Evolutionary conservation across 2,113 vertebrate genomes (phyloP).

Genomic region (Paracanthobrama guichenoti): DNA sequence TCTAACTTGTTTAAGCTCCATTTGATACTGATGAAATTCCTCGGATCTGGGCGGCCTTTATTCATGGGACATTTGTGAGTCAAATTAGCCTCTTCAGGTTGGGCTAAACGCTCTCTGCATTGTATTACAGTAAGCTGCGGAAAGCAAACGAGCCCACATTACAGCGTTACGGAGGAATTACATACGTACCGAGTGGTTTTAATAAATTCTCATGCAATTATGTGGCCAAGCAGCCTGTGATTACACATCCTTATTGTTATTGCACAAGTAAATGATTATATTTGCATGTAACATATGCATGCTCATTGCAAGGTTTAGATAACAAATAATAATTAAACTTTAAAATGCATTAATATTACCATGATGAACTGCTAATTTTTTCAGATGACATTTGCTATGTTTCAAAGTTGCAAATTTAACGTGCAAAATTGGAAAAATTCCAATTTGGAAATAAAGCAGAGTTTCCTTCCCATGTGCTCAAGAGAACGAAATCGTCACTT

Average conservation of each 20-base stretch:
- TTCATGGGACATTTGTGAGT: slow-evolving; percentile 34
- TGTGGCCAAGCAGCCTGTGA: slow-evolving; percentile 5
- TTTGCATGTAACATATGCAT: background rate
- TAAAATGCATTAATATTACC: background rate
- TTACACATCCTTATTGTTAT: slow-evolving; percentile 9
- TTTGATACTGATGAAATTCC: slow-evolving; percentile 33
- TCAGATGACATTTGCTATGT: background rate
- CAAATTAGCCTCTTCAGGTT: slow-evolving; percentile 28
- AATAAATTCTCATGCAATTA: slow-evolving; percentile 1
- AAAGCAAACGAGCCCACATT: slow-evolving; percentile 8
- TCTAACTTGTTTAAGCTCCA: slow-evolving; percentile 34
- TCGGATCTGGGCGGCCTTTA: background rate
- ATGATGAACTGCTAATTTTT: background rate
- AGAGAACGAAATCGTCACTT: too few relatives aligned
- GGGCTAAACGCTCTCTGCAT: slow-evolving; percentile 10
- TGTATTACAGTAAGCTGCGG: background rate
- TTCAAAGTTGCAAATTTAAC: too few relatives aligned
- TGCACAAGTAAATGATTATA: background rate
- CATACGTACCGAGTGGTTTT: background rate
- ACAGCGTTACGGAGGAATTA: background rate
- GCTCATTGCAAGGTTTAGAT: background rate
- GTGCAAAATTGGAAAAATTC: too few relatives aligned
- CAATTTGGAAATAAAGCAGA: too few relatives aligned
- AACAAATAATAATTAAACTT: background rate
- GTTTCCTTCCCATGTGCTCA: too few relatives aligned